Evolutionary conservation across 35 echinoderm and acorn worm species (phyloP).

Genomic region (Lytechinus pictus): DNA sequence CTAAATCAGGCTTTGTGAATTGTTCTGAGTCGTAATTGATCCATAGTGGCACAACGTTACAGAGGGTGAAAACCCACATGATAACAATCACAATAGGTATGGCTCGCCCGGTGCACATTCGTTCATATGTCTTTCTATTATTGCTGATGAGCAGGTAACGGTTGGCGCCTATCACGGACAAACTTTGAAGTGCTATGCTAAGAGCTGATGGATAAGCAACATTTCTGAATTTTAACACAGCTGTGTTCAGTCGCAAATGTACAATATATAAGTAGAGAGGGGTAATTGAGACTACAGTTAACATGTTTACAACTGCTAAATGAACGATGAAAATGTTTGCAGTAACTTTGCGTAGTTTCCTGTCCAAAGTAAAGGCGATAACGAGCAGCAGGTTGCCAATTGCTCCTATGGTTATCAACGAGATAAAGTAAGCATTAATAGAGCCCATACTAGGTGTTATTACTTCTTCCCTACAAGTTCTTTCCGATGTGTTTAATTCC

Average conservation of each 20-base stretch:
- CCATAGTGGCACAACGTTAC: background rate
- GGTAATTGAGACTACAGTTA: background rate
- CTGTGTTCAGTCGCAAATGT: background rate
- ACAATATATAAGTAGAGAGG: conserved; percentile 19
- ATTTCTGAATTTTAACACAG: background rate
- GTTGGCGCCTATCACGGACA: conserved; percentile 19
- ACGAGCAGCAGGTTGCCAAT: conserved; percentile 6
- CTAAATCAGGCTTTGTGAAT: background rate
- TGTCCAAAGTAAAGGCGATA: background rate
- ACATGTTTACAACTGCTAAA: background rate
- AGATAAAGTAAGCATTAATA: background rate
- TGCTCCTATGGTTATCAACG: background rate
- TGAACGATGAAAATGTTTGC: conserved; percentile 45
- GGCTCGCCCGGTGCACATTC: conserved; percentile 25
- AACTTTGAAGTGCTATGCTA: background rate
- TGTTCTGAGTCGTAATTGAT: background rate
- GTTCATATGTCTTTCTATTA: background rate
- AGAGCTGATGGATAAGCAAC: background rate
- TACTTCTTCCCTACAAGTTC: background rate
- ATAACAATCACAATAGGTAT: background rate
- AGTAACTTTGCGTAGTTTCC: conserved; percentile 13
- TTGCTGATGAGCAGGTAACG: conserved; percentile 28
- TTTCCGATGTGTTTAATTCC: background rate
- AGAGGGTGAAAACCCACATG: background rate
- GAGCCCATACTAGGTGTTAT: background rate